Evolutionary conservation across 2,113 vertebrate species (phyloP).

Genomic region (Phalacrocorax brasilianus): DNA sequence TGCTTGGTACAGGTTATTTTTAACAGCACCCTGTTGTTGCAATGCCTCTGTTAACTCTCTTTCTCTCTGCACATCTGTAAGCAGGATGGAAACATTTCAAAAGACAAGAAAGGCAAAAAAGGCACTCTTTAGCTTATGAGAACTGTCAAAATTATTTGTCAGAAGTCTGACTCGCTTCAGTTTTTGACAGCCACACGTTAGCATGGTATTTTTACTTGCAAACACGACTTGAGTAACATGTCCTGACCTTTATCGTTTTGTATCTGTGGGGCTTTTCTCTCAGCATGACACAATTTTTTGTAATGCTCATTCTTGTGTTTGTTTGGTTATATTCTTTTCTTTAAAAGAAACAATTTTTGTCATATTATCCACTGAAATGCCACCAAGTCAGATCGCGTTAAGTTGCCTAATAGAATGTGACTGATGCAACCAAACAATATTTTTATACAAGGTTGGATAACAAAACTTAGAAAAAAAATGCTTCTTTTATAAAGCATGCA

Average conservation of each 20-base stretch:
- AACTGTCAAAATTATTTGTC: background rate
- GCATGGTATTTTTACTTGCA: conserved; percentile 5
- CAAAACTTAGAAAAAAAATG: background rate
- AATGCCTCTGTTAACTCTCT: background rate
- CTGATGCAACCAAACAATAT: background rate
- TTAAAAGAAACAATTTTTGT: background rate
- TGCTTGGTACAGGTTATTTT: background rate
- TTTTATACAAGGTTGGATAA: background rate
- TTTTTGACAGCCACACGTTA: background rate
- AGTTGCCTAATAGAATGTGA: background rate
- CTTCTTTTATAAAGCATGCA: background rate
- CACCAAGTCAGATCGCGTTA: background rate
- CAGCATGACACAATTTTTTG: background rate
- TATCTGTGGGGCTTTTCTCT: background rate
- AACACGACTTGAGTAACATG: background rate
- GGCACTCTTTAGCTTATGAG: background rate
- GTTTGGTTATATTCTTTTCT: background rate
- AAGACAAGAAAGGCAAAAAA: background rate
- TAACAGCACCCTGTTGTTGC: background rate
- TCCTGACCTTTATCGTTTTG: conserved; percentile 41
- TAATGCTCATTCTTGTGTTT: background rate
- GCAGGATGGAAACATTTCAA: background rate
- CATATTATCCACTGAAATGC: background rate
- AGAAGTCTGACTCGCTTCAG: background rate
- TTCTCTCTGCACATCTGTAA: background rate